Base-by-base conservation (phyloP, 2,888 invertebrate species). In the Eucera pruinosa region DNA sequence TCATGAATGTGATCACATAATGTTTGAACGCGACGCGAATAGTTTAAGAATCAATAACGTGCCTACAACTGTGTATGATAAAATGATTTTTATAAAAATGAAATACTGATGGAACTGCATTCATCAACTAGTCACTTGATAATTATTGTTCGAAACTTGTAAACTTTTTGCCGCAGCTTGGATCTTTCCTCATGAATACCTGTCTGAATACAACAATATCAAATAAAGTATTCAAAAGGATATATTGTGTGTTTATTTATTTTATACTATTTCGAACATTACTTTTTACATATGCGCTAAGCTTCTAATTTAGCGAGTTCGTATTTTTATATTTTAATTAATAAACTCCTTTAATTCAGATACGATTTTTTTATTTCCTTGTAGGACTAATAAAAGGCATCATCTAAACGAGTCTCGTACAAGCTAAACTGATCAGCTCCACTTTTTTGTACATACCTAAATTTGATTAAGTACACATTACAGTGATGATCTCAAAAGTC, bases 71-170 rank as follows among this genome's bases (percentile, higher is more conserved):
- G 85, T 79, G 78, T 82, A 88, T 73, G 78, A 81, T 86, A 82
- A 83, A 78, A 78, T 76, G 62, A 64, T 80, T 83, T 80, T 82
- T 82, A 66, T 83, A 85, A 86, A 77, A 67, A 84, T 83, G 77
- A 85, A 84, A 87, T 87, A 85, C 85, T 83, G 86, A 86, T 84
- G 87, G 87, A 87, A 86, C 86, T 87, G 87, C 87, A 86, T 88
- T 89, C 89, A 88, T 89, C 89, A 89, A 90, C 92, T 92, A 92
- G 92, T 92, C 92, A 92, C 89, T 91, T 88, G 87, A 89, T 90
- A 89, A 87, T 88, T 88, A 76, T 76, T 71, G 55, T 79, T 86
- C 84, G 73, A 82, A 86, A 86, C 82, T 84, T 88, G 88, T 84
- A 78, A 78, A 87, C 84, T 77, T 87, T 55, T 78, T 78, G 66